Evolutionary conservation across 1,140 invertebrate species (phyloP).

Genomic region (Brachionus plicatilis): DNA sequence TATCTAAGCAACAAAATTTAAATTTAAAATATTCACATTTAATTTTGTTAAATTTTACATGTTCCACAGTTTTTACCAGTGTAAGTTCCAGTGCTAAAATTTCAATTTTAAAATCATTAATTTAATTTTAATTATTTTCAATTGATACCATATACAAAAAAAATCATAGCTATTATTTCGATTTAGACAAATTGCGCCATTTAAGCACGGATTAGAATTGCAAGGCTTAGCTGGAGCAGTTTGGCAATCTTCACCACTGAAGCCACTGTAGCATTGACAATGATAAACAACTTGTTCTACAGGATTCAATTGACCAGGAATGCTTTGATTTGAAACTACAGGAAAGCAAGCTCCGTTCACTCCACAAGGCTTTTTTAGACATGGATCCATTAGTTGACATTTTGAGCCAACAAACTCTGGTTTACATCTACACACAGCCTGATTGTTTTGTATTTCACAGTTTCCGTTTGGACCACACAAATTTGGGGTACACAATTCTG

Average conservation of each 20-base stretch:
- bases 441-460: conserved; percentile 16
- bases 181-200: conserved; percentile 19
- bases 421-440: conserved; percentile 2
- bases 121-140: neutral
- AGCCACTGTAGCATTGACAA: conserved; percentile 40
- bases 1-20: neutral
- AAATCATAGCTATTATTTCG: conserved; percentile 33
- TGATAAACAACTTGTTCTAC: conserved; percentile 30
- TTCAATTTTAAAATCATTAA: neutral
- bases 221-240: conserved; percentile 17
- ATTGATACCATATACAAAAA: neutral
- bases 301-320: conserved; percentile 17
- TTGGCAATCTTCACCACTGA: conserved; percentile 28
- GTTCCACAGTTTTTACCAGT: conserved; percentile 37
- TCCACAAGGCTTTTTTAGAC: conserved; percentile 1
- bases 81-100: conserved; percentile 1
- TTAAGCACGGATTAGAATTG: conserved; percentile 31
- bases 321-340: neutral
- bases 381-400: conserved; percentile 31
- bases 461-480: conserved; percentile 23
- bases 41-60: neutral
- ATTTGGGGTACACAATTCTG: neutral
- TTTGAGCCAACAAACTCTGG: conserved; percentile 11
- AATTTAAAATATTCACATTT: neutral
- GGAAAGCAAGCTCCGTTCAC: conserved; percentile 33